Conservation (phyloP, 2,113 vertebrate genomes). For the Sprattus sprattus region DNA sequence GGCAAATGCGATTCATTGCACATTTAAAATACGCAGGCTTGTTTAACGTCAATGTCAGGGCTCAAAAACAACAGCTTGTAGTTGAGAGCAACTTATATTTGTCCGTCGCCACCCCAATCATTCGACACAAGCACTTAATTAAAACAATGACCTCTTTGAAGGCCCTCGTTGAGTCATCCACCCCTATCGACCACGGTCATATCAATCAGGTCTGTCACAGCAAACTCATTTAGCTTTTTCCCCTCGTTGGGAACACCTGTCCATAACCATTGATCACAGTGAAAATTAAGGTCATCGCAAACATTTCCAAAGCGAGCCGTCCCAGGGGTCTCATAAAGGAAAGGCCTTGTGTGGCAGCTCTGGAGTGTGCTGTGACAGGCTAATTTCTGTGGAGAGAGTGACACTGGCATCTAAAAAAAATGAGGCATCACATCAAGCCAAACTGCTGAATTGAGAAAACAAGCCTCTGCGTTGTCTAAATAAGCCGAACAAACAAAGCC, state of each 20-base stretch:
- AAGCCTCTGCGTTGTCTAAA: conserved; percentile 7
- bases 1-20: not conserved
- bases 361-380: conserved; percentile 20
- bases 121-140: not conserved
- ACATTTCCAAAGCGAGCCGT: conserved; percentile 26
- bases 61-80: not conserved
- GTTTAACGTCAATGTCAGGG: not conserved
- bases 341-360: not conserved
- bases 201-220: conserved; percentile 7
- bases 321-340: not conserved
- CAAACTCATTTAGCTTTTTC: conserved; percentile 19
- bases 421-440: conserved; percentile 15
- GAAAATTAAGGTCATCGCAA: conserved; percentile 27
- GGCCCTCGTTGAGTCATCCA: not conserved
- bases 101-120: not conserved
- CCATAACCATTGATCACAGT: conserved; percentile 30
- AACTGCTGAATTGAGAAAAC: not conserved
- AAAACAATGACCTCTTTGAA: not conserved
- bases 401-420: conserved; percentile 6
- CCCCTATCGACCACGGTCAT: conserved; percentile 9
- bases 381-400: conserved; percentile 33
- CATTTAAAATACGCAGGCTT: not conserved
- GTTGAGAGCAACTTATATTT: not conserved
- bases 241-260: conserved; percentile 21
- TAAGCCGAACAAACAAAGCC: conserved; percentile 52